phyloP scores from a whole-genome alignment of 2,113 vertebrate genomes.

The Vidua macroura region DNA sequence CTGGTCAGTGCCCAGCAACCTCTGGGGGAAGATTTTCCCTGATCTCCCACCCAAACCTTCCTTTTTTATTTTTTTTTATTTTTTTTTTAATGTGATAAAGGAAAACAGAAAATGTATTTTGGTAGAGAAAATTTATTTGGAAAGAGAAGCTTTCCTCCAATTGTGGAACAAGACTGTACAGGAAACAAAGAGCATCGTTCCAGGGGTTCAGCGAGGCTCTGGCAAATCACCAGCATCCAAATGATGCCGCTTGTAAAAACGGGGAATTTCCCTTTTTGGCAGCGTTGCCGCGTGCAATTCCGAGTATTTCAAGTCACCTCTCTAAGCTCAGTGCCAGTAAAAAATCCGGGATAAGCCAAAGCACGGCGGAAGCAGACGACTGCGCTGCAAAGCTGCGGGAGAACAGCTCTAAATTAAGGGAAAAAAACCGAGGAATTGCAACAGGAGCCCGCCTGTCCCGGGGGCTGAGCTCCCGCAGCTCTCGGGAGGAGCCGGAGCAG shows the following conservation, averaged over 20 bases:
- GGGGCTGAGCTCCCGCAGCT: neutral
- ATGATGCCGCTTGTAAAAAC: neutral
- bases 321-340: neutral
- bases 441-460: neutral
- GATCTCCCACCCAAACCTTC: neutral
- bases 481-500: neutral
- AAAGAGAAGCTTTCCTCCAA: neutral
- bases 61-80: neutral
- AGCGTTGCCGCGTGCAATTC: neutral
- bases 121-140: conserved; percentile 38
- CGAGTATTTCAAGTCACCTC: neutral
- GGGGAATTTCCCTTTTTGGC: neutral
- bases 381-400: neutral
- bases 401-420: neutral
- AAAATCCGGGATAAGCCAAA: neutral
- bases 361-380: neutral
- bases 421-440: neutral
- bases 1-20: neutral
- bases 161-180: neutral
- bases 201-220: neutral
- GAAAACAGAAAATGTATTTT: neutral
- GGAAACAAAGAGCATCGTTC: neutral
- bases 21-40: neutral
- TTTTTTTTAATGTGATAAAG: neutral
- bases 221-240: neutral